Base-by-base conservation (phyloP, 1,140 invertebrate species). In the Chrysomallon squamiferum region DNA sequence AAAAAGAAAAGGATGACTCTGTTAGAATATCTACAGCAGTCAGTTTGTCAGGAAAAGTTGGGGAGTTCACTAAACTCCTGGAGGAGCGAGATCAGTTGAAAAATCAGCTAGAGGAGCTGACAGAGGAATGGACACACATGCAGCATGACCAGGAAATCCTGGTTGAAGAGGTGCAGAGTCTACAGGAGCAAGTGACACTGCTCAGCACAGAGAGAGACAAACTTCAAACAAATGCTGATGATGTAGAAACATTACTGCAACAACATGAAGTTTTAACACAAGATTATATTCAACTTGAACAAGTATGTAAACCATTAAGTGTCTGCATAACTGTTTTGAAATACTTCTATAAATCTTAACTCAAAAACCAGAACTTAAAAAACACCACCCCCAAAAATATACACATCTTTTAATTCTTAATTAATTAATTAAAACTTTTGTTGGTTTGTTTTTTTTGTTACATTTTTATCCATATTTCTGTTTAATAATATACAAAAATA, bases 141-240 rank as follows among this genome's bases (percentile, higher is more conserved):
- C 57, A 69, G 64, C 73, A 79, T 49, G 76, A 80, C 63, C 74
- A 80, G 58, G 74, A 76, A 22, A 75, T 80, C 30, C 73, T 80
- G 3, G 27, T 78, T 32, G 78, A 80, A 54, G 78, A 82, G 52
- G 73, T 82, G 45, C 76, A 81, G 72, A 82, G 75, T 62, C 52
- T 79, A 54, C 78, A 76, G 61, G 73, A 79, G 38, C 43, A 69
- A 13, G 61, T 68, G 29, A 65, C 47, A 9, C 22, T 68, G 3
- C 27, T 76, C 7, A 65, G 74, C 29, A 54, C 54, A 11, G 76
- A 81, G 25, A 58, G 72, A 22, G 75, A 81, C 43, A 47, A 67
- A 29, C 43, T 76, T n/a, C 69, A 76, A 32, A 73, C 73, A 15
- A 77, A 81, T 41, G 70, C 75, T 41, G 76, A 78, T 54, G 73